phyloP scores from a whole-genome alignment of 2,113 vertebrate species.

The Ranitomeya variabilis region DNA sequence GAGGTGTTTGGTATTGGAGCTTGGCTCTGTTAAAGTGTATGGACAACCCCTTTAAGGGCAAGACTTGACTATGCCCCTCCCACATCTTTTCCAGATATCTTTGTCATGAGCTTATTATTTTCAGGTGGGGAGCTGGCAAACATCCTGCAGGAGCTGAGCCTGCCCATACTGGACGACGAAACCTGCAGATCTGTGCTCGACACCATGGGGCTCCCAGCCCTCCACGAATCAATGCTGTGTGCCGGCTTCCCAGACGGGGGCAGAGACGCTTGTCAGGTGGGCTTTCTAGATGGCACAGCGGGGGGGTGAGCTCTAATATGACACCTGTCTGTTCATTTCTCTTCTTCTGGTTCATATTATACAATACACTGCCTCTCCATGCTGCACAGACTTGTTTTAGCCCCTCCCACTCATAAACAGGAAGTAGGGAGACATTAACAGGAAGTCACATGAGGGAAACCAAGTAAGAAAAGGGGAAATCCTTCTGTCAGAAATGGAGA shows the following conservation, averaged over 20 bases:
- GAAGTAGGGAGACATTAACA: background rate
- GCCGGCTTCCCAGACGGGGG: background rate
- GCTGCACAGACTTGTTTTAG: background rate
- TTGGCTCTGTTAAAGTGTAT: too few relatives aligned
- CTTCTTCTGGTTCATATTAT: background rate
- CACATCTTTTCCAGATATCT: too few relatives aligned
- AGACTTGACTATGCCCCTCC: too few relatives aligned
- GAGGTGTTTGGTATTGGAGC: too few relatives aligned
- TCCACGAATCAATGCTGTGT: background rate
- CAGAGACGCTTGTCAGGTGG: background rate
- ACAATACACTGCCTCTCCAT: background rate
- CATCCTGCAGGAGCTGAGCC: conserved; percentile 19
- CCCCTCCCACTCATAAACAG: background rate
- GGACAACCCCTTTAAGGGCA: background rate
- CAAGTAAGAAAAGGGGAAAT: background rate
- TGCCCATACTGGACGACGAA: background rate
- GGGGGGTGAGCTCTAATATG: background rate
- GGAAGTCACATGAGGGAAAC: background rate
- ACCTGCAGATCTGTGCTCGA: background rate
- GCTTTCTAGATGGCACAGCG: background rate
- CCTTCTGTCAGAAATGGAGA: too few relatives aligned
- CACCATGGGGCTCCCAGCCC: fast-evolving
- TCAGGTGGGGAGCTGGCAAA: background rate
- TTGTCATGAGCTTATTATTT: background rate
- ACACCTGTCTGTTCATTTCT: too few relatives aligned